phyloP scores from a whole-genome alignment of 2,113 vertebrate species.

The Ciconia maguari region DNA sequence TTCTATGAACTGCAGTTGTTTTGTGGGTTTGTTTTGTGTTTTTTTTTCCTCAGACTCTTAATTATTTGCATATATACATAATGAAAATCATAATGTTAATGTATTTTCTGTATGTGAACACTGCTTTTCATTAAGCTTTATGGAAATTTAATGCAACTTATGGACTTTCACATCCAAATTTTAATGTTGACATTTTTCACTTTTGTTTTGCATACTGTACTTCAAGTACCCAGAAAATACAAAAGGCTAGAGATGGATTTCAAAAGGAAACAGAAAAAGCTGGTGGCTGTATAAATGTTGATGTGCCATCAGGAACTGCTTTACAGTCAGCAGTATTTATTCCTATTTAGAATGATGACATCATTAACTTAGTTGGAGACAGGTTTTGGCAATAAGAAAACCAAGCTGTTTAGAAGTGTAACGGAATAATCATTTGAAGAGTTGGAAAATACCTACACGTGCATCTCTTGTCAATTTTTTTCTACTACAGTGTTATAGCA shows the following conservation, averaged over 20 bases:
- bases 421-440: not conserved
- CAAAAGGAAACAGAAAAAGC: not conserved
- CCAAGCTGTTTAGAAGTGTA: not conserved
- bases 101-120: not conserved
- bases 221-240: not conserved
- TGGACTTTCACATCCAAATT: not conserved
- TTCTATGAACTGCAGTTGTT: not conserved
- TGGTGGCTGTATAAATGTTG: not conserved
- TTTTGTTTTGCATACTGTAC: not conserved
- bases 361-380: not conserved
- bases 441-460: not conserved
- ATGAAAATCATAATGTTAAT: not conserved
- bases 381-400: not conserved
- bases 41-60: not conserved
- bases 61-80: slow-evolving; percentile 22
- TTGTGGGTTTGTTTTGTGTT: no score
- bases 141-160: not conserved
- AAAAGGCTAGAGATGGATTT: not conserved
- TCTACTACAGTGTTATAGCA: not conserved
- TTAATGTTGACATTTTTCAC: not conserved
- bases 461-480: not conserved
- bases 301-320: not conserved
- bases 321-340: not conserved
- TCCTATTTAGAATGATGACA: not conserved
- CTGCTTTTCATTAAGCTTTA: slow-evolving; percentile 11